Percentiles rank a stretch among this genome's conserved stretches.
These are phyloP conservation scores for Felis catus DNA, from an alignment of 2,113 vertebrate genomes.

Conservation along the genomic window DNA sequence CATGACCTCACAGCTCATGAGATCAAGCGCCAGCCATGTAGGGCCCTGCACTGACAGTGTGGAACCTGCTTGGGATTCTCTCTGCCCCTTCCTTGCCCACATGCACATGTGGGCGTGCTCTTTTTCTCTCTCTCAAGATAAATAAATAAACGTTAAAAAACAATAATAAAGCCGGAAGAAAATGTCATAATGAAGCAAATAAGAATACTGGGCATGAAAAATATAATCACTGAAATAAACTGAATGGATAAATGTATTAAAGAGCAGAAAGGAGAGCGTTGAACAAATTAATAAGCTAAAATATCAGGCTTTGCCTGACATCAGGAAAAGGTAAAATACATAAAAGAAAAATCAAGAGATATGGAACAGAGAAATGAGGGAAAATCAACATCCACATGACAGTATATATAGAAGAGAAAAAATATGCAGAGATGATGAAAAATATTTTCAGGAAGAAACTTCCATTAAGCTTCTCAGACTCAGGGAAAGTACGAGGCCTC, in stretches of 20 bases:
- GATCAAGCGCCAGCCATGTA: too few relatives aligned
- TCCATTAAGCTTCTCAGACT: neutral
- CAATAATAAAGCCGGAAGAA: neutral
- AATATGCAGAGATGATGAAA: neutral
- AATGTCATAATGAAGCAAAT: constrained; percentile 11
- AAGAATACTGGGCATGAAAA: neutral
- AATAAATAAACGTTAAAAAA: too few relatives aligned
- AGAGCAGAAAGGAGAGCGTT: neutral
- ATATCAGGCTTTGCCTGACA: neutral
- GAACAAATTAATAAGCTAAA: neutral
- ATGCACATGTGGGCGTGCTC: too few relatives aligned
- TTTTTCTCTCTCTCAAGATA: too few relatives aligned
- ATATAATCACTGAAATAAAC: constrained; percentile 7
- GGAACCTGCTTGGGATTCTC: too few relatives aligned
- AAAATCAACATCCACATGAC: neutral
- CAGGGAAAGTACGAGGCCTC: neutral
- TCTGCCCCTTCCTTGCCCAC: too few relatives aligned
- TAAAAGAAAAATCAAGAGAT: neutral
- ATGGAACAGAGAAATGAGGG: neutral
- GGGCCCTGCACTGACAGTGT: too few relatives aligned
- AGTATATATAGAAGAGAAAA: neutral
- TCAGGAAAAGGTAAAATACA: neutral
- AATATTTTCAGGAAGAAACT: neutral
- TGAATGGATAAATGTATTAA: neutral
- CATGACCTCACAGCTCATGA: too few relatives aligned